Evolutionary conservation across 2,113 vertebrate genomes (phyloP).

Genomic region (Rhodinocichla rosea): DNA sequence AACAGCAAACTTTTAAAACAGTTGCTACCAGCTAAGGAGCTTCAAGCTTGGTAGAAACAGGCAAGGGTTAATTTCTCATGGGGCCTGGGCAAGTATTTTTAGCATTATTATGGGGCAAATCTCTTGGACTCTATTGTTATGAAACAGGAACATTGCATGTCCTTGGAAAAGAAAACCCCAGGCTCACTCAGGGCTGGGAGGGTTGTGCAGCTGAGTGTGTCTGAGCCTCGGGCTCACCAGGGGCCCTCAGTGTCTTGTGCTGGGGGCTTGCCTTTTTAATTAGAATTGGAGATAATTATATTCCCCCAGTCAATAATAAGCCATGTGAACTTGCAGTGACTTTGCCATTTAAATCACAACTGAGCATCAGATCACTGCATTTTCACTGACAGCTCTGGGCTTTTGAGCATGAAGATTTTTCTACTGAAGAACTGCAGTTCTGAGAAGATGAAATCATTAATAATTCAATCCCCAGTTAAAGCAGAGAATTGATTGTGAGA

Average conservation of each 20-base stretch:
- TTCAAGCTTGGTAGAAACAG: not conserved
- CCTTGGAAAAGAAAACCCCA: not conserved
- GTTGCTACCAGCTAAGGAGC: not conserved
- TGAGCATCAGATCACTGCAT: not conserved
- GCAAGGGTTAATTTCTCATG: not conserved
- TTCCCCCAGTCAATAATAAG: not conserved
- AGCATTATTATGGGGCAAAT: not conserved
- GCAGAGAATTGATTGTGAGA: not conserved
- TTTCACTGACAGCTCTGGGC: not conserved
- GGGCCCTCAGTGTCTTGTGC: not conserved
- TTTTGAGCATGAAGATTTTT: not conserved
- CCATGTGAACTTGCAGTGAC: not conserved
- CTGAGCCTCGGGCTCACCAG: not conserved
- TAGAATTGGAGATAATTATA: not conserved
- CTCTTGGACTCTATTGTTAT: not conserved
- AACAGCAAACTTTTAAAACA: not conserved
- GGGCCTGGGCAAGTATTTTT: not conserved
- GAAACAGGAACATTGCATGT: not conserved
- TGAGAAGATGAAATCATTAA: not conserved
- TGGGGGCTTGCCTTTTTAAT: not conserved
- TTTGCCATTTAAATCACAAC: not conserved
- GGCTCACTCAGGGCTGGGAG: not conserved
- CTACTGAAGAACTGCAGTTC: not conserved
- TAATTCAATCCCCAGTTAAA: not conserved
- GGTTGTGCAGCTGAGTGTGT: not conserved